phyloP scores from a whole-genome alignment of 2,113 vertebrate species.

The Ariopsis seemanni region DNA sequence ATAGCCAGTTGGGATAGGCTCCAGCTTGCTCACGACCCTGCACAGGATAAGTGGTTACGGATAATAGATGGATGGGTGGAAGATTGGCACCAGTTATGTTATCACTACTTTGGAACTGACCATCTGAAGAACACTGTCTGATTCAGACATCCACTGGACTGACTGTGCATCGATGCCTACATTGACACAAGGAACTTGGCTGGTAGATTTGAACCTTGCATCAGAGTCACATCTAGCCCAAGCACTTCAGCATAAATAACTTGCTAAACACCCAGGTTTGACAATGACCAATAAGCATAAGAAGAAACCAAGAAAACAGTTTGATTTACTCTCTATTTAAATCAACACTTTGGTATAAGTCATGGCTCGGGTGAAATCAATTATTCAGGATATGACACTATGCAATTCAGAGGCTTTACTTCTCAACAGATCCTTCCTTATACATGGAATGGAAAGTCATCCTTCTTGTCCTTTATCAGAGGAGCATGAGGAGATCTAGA shows the following conservation, averaged over 20 bases:
- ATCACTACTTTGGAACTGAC: background rate
- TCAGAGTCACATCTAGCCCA: background rate
- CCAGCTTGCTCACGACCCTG: too few species aligned
- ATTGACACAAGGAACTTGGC: background rate
- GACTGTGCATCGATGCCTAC: background rate
- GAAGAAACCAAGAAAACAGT: background rate
- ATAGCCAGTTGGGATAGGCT: too few species aligned
- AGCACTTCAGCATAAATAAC: background rate
- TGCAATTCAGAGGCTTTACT: background rate
- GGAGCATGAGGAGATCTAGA: background rate
- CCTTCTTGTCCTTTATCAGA: background rate
- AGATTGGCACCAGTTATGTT: background rate
- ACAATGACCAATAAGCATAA: background rate
- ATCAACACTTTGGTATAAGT: background rate
- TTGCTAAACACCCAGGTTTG: background rate
- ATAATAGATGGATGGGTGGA: too few species aligned
- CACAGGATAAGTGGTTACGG: too few species aligned
- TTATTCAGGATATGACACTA: background rate
- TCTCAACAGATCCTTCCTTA: background rate
- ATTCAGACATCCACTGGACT: background rate
- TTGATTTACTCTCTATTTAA: background rate
- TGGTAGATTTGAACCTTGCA: background rate
- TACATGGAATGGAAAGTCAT: background rate
- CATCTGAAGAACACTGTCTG: background rate
- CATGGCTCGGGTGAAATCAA: background rate